phyloP scores from a whole-genome alignment of 1,140 invertebrate species.

The Heliothis subflexa region DNA sequence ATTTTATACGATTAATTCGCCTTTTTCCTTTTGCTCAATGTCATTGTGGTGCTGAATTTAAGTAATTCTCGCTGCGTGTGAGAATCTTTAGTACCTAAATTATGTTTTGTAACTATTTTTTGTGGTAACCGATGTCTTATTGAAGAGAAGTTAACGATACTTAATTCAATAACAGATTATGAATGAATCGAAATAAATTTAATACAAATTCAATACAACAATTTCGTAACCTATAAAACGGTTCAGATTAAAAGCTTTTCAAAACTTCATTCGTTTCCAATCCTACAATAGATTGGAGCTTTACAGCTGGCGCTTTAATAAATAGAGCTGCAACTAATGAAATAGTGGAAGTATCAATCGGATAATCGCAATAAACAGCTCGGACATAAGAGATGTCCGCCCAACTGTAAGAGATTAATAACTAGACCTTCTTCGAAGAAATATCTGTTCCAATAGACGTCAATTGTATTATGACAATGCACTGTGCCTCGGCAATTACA shows the following conservation, averaged over 20 bases:
- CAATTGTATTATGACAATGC: constrained; percentile 60
- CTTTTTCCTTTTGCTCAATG: neutral
- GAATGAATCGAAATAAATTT: neutral
- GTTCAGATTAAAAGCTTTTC: constrained; percentile 9
- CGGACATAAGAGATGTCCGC: constrained; percentile 26
- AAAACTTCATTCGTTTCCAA: constrained; percentile 8
- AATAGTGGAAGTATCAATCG: constrained; percentile 24
- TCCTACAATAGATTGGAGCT: constrained; percentile 22
- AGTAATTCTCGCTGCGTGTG: neutral
- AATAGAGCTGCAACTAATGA: constrained; percentile 28
- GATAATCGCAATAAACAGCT: constrained; percentile 29
- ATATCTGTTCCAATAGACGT: constrained; percentile 43
- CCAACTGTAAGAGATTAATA: constrained; percentile 37
- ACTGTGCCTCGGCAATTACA: constrained; percentile 59
- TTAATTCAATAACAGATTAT: too few species aligned
- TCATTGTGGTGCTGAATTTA: neutral
- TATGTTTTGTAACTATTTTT: too few species aligned
- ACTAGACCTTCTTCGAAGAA: constrained; percentile 23
- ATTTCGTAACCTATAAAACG: constrained; percentile 8
- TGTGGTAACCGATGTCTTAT: too few species aligned
- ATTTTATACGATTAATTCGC: neutral
- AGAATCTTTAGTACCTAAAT: neutral
- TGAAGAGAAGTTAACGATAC: too few species aligned
- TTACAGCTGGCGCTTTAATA: constrained; percentile 19
- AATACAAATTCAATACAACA: neutral